Percentiles rank a stretch among this genome's conserved stretches.
Evolutionary conservation across 2,113 vertebrate species (phyloP).

Genomic region (Cercopithecus mona): DNA sequence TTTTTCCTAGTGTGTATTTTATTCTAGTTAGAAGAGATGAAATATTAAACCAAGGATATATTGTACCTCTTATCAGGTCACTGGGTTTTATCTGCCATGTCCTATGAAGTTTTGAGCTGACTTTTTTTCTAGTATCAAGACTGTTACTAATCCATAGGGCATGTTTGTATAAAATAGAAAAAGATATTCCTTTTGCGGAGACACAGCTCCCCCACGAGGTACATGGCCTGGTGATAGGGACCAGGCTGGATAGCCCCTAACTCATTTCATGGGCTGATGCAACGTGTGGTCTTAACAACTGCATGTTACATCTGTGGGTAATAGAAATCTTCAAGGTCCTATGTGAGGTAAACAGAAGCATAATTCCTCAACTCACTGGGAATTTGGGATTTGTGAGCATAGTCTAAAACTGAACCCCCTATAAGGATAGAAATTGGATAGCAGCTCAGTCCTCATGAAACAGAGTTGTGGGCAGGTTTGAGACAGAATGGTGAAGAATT

Average conservation of each 20-base stretch:
- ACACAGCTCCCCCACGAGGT: too few relatives aligned
- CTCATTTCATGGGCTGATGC: not conserved
- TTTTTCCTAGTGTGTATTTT: constrained; percentile 73
- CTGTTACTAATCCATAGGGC: not conserved
- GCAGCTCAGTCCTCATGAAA: not conserved
- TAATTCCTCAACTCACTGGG: constrained; percentile 34
- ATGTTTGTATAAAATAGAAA: not conserved
- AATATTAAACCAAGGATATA: constrained; percentile 78
- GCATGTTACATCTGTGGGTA: not conserved
- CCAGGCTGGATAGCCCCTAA: accelerated
- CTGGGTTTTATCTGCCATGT: not conserved
- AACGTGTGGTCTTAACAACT: not conserved
- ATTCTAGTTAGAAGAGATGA: constrained; percentile 70
- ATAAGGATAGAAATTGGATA: constrained; percentile 13
- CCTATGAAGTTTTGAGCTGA: not conserved
- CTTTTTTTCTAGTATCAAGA: not conserved
- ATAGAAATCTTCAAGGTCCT: not conserved
- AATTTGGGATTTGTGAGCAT: not conserved
- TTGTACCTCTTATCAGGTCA: constrained; percentile 46
- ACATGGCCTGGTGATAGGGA: not conserved
- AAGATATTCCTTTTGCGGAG: not conserved
- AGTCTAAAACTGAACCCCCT: constrained; percentile 37
- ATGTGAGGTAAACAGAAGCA: not conserved
- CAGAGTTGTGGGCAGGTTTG: not conserved
- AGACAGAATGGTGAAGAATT: constrained; percentile 23